These are phyloP conservation scores for Schizotus pectinicornis DNA, from an alignment of 2,888 invertebrate genomes.

Conservation along the genomic window DNA sequence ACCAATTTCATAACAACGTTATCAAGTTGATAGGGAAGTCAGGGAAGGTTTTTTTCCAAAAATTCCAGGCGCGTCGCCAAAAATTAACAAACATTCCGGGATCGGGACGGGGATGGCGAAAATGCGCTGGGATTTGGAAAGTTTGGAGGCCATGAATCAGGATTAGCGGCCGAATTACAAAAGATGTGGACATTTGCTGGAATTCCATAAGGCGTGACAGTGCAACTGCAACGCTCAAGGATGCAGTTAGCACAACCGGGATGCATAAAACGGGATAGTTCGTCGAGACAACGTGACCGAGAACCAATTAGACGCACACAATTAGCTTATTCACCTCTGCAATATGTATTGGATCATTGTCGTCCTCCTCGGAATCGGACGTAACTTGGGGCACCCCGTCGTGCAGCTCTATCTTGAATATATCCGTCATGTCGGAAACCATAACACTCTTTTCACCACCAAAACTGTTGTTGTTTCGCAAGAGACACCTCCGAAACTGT, in stretches of 20 bases:
- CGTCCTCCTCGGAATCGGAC: constrained; percentile 73
- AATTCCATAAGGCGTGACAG: constrained; percentile 35
- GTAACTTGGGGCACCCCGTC: constrained; percentile 69
- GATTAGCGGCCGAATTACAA: constrained; percentile 11
- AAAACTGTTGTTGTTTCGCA: background rate
- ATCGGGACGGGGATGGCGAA: background rate
- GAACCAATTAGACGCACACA: background rate
- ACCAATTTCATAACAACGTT: constrained; percentile 24
- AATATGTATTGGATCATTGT: constrained; percentile 85
- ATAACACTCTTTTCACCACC: constrained; percentile 8
- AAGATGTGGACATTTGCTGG: constrained; percentile 11
- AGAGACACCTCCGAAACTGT: background rate
- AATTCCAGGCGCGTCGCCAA: background rate
- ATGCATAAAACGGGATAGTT: background rate
- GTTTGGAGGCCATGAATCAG: background rate
- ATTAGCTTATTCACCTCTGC: constrained; percentile 79
- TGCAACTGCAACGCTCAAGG: constrained; percentile 20
- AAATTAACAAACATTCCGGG: background rate
- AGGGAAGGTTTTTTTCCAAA: background rate
- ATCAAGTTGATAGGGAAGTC: background rate
- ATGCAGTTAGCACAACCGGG: constrained; percentile 1
- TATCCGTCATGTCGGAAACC: constrained; percentile 72
- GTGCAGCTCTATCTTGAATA: constrained; percentile 92
- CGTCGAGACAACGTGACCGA: background rate
- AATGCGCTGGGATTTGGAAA: background rate